These are phyloP conservation scores for Plebejus anna DNA, from an alignment of 2,888 invertebrate genomes.

Conservation along the genomic window DNA sequence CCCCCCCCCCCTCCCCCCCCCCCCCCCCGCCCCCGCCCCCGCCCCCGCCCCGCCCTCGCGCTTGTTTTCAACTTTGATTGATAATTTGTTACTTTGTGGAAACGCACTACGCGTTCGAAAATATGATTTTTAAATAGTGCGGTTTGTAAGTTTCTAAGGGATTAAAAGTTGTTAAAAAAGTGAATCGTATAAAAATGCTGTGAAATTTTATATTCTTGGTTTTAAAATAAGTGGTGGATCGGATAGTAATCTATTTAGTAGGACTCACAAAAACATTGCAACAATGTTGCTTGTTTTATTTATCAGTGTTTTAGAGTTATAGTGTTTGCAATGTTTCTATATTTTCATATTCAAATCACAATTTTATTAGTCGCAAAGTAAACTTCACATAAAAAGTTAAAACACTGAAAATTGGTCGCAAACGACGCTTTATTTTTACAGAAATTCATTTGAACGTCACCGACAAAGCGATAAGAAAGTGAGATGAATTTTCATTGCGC, in stretches of 20 bases:
- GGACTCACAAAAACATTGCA: too few species aligned
- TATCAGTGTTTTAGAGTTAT: neutral
- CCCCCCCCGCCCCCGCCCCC: too few species aligned
- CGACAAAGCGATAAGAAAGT: constrained; percentile 17
- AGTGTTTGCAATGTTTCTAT: too few species aligned
- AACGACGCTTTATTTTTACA: neutral
- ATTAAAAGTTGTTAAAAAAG: neutral
- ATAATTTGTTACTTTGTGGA: constrained; percentile 73
- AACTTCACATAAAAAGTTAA: neutral
- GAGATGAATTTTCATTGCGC: constrained; percentile 17
- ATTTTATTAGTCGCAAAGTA: neutral
- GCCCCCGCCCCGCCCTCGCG: constrained; percentile 49
- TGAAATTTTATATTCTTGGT: neutral
- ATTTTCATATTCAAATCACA: neutral
- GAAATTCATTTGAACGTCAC: constrained; percentile 7
- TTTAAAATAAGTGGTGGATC: neutral
- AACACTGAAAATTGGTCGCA: neutral
- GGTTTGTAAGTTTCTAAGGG: neutral
- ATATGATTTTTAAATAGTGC: constrained; percentile 35
- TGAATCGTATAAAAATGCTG: neutral
- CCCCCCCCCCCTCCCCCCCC: too few species aligned
- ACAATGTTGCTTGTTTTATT: neutral
- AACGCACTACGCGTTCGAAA: constrained; percentile 51
- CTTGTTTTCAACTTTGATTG: constrained; percentile 79
- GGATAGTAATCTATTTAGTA: too few species aligned